Base-by-base conservation (phyloP, 2,797 vertebrate species). In the Masticophis lateralis region DNA sequence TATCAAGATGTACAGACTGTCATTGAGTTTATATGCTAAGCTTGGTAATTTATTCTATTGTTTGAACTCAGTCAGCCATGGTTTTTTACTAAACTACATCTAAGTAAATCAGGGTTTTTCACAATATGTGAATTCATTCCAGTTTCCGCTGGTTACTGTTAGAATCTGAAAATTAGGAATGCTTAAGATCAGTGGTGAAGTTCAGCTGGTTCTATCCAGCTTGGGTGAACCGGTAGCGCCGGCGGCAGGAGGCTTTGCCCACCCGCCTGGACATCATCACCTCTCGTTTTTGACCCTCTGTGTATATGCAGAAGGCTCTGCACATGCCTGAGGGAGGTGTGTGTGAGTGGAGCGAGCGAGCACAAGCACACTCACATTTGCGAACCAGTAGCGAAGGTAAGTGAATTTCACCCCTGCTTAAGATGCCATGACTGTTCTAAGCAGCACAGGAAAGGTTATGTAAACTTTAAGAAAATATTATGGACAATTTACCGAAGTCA, bases 401-500 rank as follows among this genome's bases (percentile, higher is more conserved):
- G 47, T 51, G 7, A 51, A 51, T 51, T 51, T 51, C 6, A 51
- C 5, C 47, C 47, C 47, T 51, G 47, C 47, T 27, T 86, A 92
- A 16, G 88, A 87, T n/a, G 59, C 37, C 88, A 43, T 96, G 83
- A n/a, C 83, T 91, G 8, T 18, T 90, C 18, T 93, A 61, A 90
- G 16, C 28, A 93, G 28, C 90, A 88, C 91, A 51, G 83, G 9
- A 18, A 88, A 20, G n/a, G 4, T 22, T 88, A 55, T 16, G 61
- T 83, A 55, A 92, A 66, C 56, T 86, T 8, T 91, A 87, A 53
- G 2, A 63, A 69, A 91, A 18, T 11, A 32, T 11, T 22, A 83
- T 66, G 0, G 3, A 59, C 61, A 61, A 63, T 89, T 60, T 14
- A 69, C 55, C n/a, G 1, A 87, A 0, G 88, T 28, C 18, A 89